Conservation (phyloP, 1,140 invertebrate species). For the Cheumatopsyche charites region DNA sequence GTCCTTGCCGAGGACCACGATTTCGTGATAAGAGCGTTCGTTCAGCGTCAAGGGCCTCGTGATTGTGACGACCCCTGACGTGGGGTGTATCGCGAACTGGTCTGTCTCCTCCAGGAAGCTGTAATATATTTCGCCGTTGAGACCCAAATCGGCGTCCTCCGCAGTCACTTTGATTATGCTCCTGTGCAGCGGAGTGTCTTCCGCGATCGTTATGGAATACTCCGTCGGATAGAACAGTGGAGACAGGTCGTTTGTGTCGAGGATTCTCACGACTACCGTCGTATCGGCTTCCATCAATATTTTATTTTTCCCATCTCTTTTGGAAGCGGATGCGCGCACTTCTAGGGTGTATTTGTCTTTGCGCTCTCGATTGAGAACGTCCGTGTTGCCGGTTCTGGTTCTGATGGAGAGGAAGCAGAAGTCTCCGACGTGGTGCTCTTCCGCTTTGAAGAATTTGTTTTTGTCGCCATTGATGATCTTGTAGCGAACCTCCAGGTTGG, state of each 20-base stretch:
- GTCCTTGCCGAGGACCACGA: conserved; percentile 79
- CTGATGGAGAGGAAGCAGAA: conserved; percentile 87
- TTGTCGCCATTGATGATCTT: conserved; percentile 79
- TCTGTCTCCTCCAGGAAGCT: conserved; percentile 81
- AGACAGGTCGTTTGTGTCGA: conserved; percentile 85
- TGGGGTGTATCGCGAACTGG: conserved; percentile 86
- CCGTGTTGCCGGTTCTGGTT: conserved; percentile 76
- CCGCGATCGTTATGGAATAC: conserved; percentile 79
- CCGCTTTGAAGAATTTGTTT: conserved; percentile 86
- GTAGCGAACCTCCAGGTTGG: conserved; percentile 68
- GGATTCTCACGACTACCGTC: conserved; percentile 73
- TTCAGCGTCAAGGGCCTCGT: conserved; percentile 76
- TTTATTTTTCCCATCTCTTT: conserved; percentile 63
- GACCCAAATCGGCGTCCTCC: conserved; percentile 87
- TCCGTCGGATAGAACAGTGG: conserved; percentile 82
- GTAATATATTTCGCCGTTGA: conserved; percentile 92
- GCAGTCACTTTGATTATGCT: conserved; percentile 76
- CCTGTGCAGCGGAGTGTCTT: conserved; percentile 80
- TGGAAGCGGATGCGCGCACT: conserved; percentile 65
- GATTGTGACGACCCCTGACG: conserved; percentile 80
- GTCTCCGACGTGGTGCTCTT: conserved; percentile 81
- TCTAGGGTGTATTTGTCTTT: conserved; percentile 81
- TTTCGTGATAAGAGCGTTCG: conserved; percentile 70
- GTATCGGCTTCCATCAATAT: conserved; percentile 68
- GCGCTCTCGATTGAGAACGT: conserved; percentile 82